Conservation (phyloP, 2,113 vertebrate genomes). For the Acrocephalus kingi region DNA sequence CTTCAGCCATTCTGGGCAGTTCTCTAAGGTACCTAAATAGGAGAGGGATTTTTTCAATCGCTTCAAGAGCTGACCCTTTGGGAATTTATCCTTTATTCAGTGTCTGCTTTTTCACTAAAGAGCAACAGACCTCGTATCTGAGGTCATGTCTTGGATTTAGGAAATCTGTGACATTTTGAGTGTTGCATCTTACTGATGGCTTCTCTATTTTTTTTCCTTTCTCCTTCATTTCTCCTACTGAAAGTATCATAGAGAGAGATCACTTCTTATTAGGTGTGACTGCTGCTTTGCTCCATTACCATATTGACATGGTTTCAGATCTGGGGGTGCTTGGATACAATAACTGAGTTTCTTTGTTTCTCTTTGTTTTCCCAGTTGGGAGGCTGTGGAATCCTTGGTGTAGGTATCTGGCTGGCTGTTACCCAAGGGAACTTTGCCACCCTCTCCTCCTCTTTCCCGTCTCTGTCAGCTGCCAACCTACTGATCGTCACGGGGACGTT, state of each 20-base stretch:
- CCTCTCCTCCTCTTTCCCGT: constrained; percentile 92
- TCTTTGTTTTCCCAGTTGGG: constrained; percentile 74
- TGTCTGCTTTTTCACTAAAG: background rate
- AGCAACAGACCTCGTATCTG: background rate
- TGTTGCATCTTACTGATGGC: background rate
- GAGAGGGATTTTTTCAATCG: background rate
- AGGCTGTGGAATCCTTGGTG: constrained; percentile 83
- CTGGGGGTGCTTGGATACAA: background rate
- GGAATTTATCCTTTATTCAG: background rate
- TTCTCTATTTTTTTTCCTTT: background rate
- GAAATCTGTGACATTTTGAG: background rate
- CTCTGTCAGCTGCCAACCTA: constrained; percentile 95
- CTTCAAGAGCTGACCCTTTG: background rate
- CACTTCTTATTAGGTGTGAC: background rate
- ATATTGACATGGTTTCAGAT: background rate
- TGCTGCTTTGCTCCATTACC: background rate
- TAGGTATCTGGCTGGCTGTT: constrained; percentile 84
- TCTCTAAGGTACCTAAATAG: background rate
- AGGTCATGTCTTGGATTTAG: background rate
- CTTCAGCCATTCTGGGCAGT: background rate
- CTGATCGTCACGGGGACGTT: constrained; percentile 90
- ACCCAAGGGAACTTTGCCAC: constrained; percentile 94
- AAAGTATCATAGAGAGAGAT: background rate
- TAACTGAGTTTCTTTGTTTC: constrained; percentile 22
- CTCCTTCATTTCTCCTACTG: background rate